Conservation (phyloP, 2,888 invertebrate species). For the Rotaria sp. region DNA sequence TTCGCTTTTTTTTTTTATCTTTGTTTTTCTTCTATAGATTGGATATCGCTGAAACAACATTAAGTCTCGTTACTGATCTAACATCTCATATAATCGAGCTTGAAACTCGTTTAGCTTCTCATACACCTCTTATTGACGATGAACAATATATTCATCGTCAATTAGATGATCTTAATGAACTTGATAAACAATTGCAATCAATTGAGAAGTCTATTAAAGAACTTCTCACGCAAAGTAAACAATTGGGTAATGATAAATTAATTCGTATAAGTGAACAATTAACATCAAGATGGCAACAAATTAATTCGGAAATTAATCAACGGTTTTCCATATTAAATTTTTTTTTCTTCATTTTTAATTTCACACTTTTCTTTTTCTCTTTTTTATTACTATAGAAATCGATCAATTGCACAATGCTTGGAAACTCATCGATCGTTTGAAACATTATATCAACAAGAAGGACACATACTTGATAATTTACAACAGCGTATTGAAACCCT, state of each 20-base stretch:
- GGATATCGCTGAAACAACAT: neutral
- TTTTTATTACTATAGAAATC: neutral
- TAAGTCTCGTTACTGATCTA: neutral
- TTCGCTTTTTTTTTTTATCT: too few relatives aligned
- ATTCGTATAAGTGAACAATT: neutral
- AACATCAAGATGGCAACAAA: neutral
- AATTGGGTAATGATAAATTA: neutral
- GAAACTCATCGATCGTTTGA: conserved; percentile 10
- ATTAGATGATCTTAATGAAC: neutral
- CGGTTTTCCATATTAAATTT: neutral
- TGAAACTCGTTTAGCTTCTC: conserved; percentile 11
- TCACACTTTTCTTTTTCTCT: too few relatives aligned
- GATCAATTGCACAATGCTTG: neutral
- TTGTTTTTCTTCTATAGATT: neutral
- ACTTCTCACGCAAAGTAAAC: neutral
- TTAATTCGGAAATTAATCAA: neutral
- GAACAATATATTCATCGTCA: neutral
- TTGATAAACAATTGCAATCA: neutral
- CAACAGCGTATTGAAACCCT: neutral
- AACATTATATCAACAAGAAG: neutral
- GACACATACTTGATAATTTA: neutral
- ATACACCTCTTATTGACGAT: neutral
- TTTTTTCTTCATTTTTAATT: neutral
- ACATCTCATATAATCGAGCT: neutral
- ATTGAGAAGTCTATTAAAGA: conserved; percentile 2